Base-by-base conservation (phyloP, 2,113 vertebrate genomes). In the Toxotes chatareus region DNA sequence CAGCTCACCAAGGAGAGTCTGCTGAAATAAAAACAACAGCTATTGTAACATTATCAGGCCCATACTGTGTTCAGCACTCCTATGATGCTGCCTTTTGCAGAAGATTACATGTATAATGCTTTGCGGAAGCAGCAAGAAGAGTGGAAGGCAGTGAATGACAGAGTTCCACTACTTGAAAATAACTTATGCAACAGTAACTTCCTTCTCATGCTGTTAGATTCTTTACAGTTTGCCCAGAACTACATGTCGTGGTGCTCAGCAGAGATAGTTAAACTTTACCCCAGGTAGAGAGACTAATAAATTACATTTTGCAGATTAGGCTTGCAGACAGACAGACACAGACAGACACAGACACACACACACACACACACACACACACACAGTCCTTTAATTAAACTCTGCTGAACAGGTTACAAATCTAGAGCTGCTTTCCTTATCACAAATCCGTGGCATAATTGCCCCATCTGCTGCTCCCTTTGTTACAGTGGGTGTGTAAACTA, bases 371-470 rank as follows among this genome's bases (percentile, higher is more conserved):
- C 40, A 68, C 23, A 80, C 71, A 69, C 60, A 76, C 46, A 57
- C 14, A 79, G 19, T 60, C 21, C 76, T 84, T 86, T 91, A 80
- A 92, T 88, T 91, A 90, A 90, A 90, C 86, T 82, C 79, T 65
- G 27, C 78, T 79, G 88, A 86, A 81, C 73, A 82, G 85, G 82
- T 88, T 87, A 89, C 84, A 83, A 8, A 89, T 89, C 46, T 65
- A 63, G 61, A 85, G 70, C 75, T 4, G 21, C 80, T 88, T 86
- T 40, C 65, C 76, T 89, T 88, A 85, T 90, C 91, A 68, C 70
- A 81, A 75, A 84, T 80, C 70, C 61, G 7, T 55, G 67, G 68
- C 36, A 85, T 88, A 88, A 90, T 90, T 87, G 73, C 74, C 71
- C 72, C 57, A 82, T 81, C 85, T 81, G 68, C 86, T 86, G 68